Evolutionary conservation across 1,140 invertebrate genomes (phyloP).

Genomic region (Aradophagus sp.): DNA sequence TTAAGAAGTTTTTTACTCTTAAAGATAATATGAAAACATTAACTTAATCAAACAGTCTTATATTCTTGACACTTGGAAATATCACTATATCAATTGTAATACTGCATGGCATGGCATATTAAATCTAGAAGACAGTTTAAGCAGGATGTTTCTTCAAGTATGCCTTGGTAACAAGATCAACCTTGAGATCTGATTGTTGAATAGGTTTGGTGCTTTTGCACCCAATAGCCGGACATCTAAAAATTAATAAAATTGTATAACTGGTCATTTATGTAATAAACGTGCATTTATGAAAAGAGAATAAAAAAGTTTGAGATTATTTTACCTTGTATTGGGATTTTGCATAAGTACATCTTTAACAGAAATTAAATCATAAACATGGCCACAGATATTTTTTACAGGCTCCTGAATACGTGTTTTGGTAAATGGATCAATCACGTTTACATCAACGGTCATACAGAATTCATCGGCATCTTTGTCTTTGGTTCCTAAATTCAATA

Average conservation of each 20-base stretch:
- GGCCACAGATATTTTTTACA: slow-evolving; percentile 77
- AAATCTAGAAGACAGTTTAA: too few relatives aligned
- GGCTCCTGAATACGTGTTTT: slow-evolving; percentile 75
- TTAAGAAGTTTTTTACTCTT: too few relatives aligned
- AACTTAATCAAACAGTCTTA: slow-evolving; percentile 18
- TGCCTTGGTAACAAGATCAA: slow-evolving; percentile 22
- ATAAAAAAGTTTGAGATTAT: too few relatives aligned
- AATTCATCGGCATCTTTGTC: slow-evolving; percentile 63
- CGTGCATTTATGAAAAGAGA: too few relatives aligned
- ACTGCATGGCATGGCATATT: slow-evolving; percentile 8
- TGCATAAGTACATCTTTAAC: slow-evolving; percentile 69
- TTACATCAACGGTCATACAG: slow-evolving; percentile 56
- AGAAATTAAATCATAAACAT: slow-evolving; percentile 75
- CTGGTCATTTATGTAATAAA: too few relatives aligned
- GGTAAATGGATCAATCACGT: slow-evolving; percentile 76
- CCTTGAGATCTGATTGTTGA: slow-evolving; percentile 13
- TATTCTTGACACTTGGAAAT: slow-evolving; percentile 4
- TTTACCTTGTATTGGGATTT: slow-evolving; percentile 70
- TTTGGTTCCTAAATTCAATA: too few relatives aligned
- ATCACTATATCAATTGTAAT: slow-evolving; percentile 6
- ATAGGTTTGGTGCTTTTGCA: slow-evolving; percentile 64
- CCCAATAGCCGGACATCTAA: slow-evolving; percentile 68
- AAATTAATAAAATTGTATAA: slow-evolving; percentile 16
- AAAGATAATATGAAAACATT: too few relatives aligned
- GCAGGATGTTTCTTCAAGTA: slow-evolving; percentile 34